Evolutionary conservation across 2,113 vertebrate genomes (phyloP), one percentile per base, ranked within the genome.

Genomic region (Eidolon helvum): DNA sequence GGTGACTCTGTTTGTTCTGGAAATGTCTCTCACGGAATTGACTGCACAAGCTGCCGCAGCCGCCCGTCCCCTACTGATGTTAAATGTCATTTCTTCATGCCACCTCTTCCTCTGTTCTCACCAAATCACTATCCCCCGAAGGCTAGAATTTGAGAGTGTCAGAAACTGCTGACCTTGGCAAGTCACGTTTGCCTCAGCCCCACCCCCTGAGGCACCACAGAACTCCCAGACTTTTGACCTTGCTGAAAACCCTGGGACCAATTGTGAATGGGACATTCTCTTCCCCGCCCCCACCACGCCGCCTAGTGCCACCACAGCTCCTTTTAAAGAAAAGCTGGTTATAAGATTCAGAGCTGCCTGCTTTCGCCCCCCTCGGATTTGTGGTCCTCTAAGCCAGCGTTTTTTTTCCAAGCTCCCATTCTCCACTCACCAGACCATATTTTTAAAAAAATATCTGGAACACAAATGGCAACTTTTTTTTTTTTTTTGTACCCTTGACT

Each of bases 191-290:
- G 78, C 74, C 77, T 95, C 38, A 68, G 72, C 18, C 82, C 68
- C 61, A 4, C 63, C 97, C 93, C 95, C 87, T 74, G 79, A 90
- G 80, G 92, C 75, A 59, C 71, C 68, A 9, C 30, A 66, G 68
- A 35, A 57, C 78, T 69, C 97, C 77, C 72, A 48, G 91, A 84
- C 91, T 95, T 94, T 87, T 94, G 93, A 96, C 95, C 97, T 96
- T 92, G 93, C 91, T 90, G 95, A 84, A 96, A 97, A 90, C 84
- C 61, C 75, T 26, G 78, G 55, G 85, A 35, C 69, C 80, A 10
- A n/a, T n/a, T 90, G 65, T 85, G 66, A 85, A 57, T 4, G 87
- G 65, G 77, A 91, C 87, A 79, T 87, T 91, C 79, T 84, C 69
- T 61, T 66, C 12, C 40, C 55, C 12, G 15, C 50, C 50, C 45